Conservation (phyloP, 2,888 invertebrate genomes). For the Lasius platythorax region DNA sequence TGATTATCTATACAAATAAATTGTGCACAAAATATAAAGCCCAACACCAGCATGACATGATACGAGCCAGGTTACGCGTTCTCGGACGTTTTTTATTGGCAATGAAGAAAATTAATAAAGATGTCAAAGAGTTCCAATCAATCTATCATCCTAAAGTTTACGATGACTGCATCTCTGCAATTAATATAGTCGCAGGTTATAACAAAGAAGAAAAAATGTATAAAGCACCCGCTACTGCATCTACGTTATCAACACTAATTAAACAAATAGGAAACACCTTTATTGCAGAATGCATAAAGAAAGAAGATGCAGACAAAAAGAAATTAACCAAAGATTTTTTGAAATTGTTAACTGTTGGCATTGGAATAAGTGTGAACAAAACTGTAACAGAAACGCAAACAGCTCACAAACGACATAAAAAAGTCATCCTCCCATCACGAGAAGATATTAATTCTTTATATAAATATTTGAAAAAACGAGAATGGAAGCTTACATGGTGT, state of each 20-base stretch:
- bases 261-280: neutral
- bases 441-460: conserved; percentile 3
- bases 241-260: neutral
- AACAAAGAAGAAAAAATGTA: neutral
- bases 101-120: neutral
- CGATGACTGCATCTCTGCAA: neutral
- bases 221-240: neutral
- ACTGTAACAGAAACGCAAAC: neutral
- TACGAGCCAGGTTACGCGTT: neutral
- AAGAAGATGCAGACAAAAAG: neutral
- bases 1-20: neutral
- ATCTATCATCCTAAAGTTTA: neutral
- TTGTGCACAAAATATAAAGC: neutral
- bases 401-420: neutral
- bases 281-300: neutral
- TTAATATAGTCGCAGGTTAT: conserved; percentile 1
- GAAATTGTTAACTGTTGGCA: neutral
- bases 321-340: neutral
- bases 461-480: neutral
- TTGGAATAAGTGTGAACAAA: neutral
- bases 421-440: neutral
- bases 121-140: neutral
- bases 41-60: conserved; percentile 7
- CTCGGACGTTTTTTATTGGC: neutral
- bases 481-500: too few species aligned